Base-by-base conservation (phyloP, 2,888 invertebrate species). In the Cetonia aurata region DNA sequence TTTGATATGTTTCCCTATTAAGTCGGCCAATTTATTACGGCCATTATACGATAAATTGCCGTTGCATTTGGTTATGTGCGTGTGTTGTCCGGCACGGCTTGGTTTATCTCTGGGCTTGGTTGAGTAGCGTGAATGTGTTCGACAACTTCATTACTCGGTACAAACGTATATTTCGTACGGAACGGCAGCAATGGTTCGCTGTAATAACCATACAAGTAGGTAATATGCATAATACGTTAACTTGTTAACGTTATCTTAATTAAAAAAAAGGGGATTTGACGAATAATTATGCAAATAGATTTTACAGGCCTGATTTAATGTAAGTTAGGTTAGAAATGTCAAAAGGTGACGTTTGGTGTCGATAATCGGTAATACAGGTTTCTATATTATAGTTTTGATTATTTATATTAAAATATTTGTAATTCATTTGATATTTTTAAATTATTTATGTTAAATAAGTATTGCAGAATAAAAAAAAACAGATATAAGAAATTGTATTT, bases 51-150 rank as follows among this genome's bases (percentile, higher is more conserved):
- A 48, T 48, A 48, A 48, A 48, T 48, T 48, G 12, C 48, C 48
- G 12, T 48, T 48, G 48, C 48, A 48, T 48, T n/a, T n/a, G n/a
- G n/a, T n/a, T 48, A 48, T 48, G 48, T 48, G 48, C 48, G 48
- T 48, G 37, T 37, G 37, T 6, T 37, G 48, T 12, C 48, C 48
- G 6, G n/a, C n/a, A n/a, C n/a, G n/a, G n/a, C n/a, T n/a, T n/a
- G n/a, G n/a, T n/a, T n/a, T n/a, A n/a, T n/a, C n/a, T n/a, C n/a
- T n/a, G n/a, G n/a, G 48, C 48, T 10, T 15, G 13, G 17, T 12
- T 12, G 48, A 13, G 48, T 37, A 6, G 48, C 17, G 17, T 6
- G 48, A 48, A 48, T 48, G 48, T 48, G 48, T 48, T n/a, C 48
- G 48, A 48, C 48, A 48, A 48, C 48, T 48, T 48, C 48, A 48